These are phyloP conservation scores for Nymphalis c-album DNA, from an alignment of 2,888 invertebrate genomes.

Conservation along the genomic window DNA sequence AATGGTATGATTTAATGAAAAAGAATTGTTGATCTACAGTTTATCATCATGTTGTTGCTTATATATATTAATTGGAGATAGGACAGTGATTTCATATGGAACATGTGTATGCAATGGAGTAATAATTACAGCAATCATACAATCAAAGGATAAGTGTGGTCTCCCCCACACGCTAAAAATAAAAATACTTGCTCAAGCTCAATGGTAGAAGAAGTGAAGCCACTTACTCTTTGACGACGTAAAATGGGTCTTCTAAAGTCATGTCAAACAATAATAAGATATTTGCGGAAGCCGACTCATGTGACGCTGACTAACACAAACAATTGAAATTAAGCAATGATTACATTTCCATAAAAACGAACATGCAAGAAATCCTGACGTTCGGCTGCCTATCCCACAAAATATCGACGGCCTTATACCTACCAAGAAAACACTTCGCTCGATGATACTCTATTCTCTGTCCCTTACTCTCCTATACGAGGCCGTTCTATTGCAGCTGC, in stretches of 20 bases:
- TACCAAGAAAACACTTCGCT: slow-evolving; percentile 60
- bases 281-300: slow-evolving; percentile 59
- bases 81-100: neutral
- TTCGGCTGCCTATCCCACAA: slow-evolving; percentile 71
- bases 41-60: neutral
- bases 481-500: slow-evolving; percentile 49
- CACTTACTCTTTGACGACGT: slow-evolving; percentile 99
- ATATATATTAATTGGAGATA: neutral
- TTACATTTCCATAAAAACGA: slow-evolving; percentile 47
- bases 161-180: slow-evolving; percentile 18
- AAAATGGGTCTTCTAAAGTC: slow-evolving; percentile 99
- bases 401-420: slow-evolving; percentile 74
- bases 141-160: slow-evolving; percentile 13
- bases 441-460: slow-evolving; percentile 63
- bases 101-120: slow-evolving; percentile 1
- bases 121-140: slow-evolving; percentile 20
- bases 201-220: slow-evolving; percentile 31
- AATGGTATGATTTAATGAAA: too few species aligned
- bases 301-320: slow-evolving; percentile 49
- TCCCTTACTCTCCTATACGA: slow-evolving; percentile 67
- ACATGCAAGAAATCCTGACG: slow-evolving; percentile 50
- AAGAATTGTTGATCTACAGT: neutral
- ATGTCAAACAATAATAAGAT: slow-evolving; percentile 85
- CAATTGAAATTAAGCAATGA: slow-evolving; percentile 38
- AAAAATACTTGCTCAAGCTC: slow-evolving; percentile 25